Conservation (phyloP, 2,113 vertebrate genomes). For the Thomomys bottae region DNA sequence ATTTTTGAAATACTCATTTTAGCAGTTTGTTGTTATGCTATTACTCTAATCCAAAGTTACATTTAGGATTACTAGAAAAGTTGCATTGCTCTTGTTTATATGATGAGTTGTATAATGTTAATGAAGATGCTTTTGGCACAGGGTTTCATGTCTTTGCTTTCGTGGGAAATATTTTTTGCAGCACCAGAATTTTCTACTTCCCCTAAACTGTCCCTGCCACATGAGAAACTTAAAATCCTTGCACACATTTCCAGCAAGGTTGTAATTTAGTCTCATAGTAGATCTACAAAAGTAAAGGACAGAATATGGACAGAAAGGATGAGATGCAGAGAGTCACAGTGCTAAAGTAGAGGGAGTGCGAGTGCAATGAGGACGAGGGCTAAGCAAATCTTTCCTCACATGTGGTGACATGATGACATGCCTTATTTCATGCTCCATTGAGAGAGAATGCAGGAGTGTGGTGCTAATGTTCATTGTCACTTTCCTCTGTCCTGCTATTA, state of each 20-base stretch:
- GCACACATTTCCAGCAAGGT: constrained; percentile 49
- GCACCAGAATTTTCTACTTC: constrained; percentile 40
- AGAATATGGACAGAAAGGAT: constrained; percentile 37
- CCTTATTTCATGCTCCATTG: constrained; percentile 79
- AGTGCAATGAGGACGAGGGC: neutral
- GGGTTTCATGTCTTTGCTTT: constrained; percentile 4
- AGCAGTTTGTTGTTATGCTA: neutral
- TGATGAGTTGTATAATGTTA: neutral
- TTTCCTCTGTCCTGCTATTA: constrained; percentile 66
- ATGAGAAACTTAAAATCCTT: constrained; percentile 54
- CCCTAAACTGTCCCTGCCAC: constrained; percentile 12
- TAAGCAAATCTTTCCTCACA: constrained; percentile 35
- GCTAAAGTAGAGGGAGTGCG: neutral
- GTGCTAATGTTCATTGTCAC: constrained; percentile 46
- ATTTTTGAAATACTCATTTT: constrained; percentile 18
- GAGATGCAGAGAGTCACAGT: neutral
- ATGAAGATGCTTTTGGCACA: constrained; percentile 1
- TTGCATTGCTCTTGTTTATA: neutral
- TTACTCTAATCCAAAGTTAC: neutral
- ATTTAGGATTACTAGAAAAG: neutral
- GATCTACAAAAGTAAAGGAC: constrained; percentile 25
- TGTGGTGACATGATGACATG: constrained; percentile 65
- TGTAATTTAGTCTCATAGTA: constrained; percentile 61
- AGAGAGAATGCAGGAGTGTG: constrained; percentile 63
- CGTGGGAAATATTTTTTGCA: constrained; percentile 47